phyloP scores from a whole-genome alignment of 2,888 invertebrate genomes.

The Amiota mariae region DNA sequence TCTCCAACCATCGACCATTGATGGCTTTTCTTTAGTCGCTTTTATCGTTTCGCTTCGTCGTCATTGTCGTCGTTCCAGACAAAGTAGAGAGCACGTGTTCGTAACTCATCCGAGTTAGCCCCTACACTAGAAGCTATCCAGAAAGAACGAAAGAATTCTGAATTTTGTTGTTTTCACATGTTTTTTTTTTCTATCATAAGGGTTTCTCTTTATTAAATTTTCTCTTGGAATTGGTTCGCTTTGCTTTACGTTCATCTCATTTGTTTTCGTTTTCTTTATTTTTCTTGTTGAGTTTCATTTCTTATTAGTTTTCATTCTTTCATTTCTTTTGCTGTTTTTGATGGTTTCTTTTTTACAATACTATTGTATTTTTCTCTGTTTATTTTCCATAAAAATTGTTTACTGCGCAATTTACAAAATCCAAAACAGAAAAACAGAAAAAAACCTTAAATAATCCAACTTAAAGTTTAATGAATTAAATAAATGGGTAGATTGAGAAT shows the following conservation, averaged over 20 bases:
- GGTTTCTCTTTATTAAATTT: constrained; percentile 9
- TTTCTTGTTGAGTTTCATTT: constrained; percentile 36
- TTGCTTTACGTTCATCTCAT: constrained; percentile 21
- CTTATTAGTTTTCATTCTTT: background rate
- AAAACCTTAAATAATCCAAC: background rate
- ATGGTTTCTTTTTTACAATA: background rate
- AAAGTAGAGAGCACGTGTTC: background rate
- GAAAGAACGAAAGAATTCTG: no score
- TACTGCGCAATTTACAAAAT: constrained; percentile 19
- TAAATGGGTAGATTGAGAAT: no score
- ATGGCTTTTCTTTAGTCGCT: background rate
- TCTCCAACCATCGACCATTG: no score
- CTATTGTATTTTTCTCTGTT: constrained; percentile 12
- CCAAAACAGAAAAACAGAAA: background rate
- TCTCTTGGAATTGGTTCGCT: background rate
- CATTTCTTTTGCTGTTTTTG: constrained; percentile 6
- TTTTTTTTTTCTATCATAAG: constrained; percentile 23
- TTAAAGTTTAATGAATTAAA: no score
- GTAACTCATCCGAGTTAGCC: no score
- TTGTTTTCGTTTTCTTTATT: constrained; percentile 43
- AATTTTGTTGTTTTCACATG: background rate
- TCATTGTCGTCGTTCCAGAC: background rate
- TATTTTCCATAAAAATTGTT: constrained; percentile 24
- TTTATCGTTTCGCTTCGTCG: background rate
- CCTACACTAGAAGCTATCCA: no score